Base-by-base conservation (phyloP, 2,113 vertebrate species). In the Prolemur simus region DNA sequence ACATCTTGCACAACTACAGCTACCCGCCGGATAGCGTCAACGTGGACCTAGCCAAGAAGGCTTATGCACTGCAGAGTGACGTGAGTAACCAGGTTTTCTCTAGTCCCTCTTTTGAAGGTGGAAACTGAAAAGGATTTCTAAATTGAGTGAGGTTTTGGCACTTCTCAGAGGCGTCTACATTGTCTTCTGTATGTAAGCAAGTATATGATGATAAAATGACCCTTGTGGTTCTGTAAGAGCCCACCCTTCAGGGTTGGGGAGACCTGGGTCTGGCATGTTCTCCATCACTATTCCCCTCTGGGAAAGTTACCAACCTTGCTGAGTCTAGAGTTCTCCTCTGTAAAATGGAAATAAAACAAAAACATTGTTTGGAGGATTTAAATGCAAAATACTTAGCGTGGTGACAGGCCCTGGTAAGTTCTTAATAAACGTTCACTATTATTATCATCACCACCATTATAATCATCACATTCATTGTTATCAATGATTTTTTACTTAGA, bases 51-150 rank as follows among this genome's bases (percentile, higher is more conserved):
- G 99, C 99, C 96, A 99, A 99, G 98, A 99, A 99, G 96, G 98
- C 99, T 14, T 99, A 99, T 87, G 74, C 94, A 8, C 96, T 99
- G 93, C 99, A 99, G 98, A 99, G 99, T 27, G 98, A 99, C 9
- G 99, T 99, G 95, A 99, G 99, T 93, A 81, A 32, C 13, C 3
- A 13, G 4, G 1, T 34, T 96, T 63, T 89, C 52, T 56, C 81
- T 37, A 11, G 21, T 74, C 27, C 12, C 6, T 71, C 49, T 73
- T 76, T 54, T 14, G 3, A 78, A 88, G 56, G 15, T 39, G 23
- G 84, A 56, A 76, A 74, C n/a, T 11, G 34, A 78, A 49, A 85
- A 52, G 54, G 6, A 49, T 71, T 78, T 80, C 47, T 69, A 60
- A 68, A 45, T 17, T 23, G 5, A 89, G 34, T 34, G 52, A 74